A percentile compares a stretch with the other conserved stretches of the same genome.
Conservation (phyloP, 2,888 invertebrate species). For the Nephrotoma appendiculata region DNA sequence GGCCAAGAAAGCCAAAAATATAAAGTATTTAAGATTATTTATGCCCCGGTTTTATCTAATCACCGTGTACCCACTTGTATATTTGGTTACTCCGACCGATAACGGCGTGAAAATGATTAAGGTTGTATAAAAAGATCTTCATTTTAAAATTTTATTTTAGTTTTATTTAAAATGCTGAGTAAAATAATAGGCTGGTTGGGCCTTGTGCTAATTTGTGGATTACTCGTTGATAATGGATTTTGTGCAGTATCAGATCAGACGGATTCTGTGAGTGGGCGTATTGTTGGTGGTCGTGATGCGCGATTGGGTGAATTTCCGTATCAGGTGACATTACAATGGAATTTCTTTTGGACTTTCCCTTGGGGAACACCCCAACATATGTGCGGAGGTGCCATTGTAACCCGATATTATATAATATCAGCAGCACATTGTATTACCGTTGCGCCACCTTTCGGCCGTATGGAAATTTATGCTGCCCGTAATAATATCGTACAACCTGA, state of each 20-base stretch:
- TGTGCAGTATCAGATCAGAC: not conserved
- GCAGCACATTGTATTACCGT: conserved; percentile 23
- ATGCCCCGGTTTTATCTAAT: not conserved
- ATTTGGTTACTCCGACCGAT: not conserved
- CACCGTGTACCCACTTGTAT: not conserved
- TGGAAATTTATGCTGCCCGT: not conserved
- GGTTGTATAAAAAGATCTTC: not conserved
- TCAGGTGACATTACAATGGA: not conserved
- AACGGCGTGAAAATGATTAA: not conserved
- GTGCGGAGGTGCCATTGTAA: conserved; percentile 22
- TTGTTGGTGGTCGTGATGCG: conserved; percentile 26
- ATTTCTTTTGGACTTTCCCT: not conserved
- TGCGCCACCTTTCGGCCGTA: not conserved
- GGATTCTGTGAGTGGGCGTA: conserved; percentile 15
- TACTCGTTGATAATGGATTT: not conserved
- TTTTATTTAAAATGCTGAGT: not conserved
- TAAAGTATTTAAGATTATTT: too few species aligned
- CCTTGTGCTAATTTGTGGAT: not conserved
- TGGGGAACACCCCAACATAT: conserved; percentile 16
- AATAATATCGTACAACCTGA: not conserved
- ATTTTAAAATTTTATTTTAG: not conserved
- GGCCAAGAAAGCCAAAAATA: too few species aligned
- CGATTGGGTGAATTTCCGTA: conserved; percentile 21
- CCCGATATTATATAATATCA: conserved; percentile 19
- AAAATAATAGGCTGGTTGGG: not conserved